Evolutionary conservation across 1,140 invertebrate genomes (phyloP).

Genomic region (Phortica variegata): DNA sequence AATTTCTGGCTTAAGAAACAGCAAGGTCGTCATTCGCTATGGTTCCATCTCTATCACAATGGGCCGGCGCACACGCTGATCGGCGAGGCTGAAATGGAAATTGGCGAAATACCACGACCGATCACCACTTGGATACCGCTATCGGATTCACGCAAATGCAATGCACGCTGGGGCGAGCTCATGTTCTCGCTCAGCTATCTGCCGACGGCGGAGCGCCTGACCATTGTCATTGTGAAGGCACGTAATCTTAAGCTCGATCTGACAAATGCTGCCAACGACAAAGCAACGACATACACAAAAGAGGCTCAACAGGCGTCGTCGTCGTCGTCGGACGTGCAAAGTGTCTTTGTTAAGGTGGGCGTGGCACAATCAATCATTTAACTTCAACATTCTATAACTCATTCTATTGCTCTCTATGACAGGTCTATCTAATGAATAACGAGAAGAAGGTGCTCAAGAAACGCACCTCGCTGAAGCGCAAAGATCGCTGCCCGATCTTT

Average conservation of each 20-base stretch:
- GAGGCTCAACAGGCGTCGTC: slow-evolving; percentile 68
- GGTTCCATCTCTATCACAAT: slow-evolving; percentile 56
- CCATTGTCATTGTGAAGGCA: slow-evolving; percentile 78
- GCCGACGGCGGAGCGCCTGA: slow-evolving; percentile 75
- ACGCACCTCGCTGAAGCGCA: slow-evolving; percentile 70
- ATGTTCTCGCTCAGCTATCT: slow-evolving; percentile 83
- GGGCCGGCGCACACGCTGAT: slow-evolving; percentile 51
- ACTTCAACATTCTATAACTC: not conserved
- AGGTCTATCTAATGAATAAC: slow-evolving; percentile 76
- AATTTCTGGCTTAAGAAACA: slow-evolving; percentile 66
- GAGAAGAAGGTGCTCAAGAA: slow-evolving; percentile 78
- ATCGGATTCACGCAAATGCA: slow-evolving; percentile 60
- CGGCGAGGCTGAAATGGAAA: slow-evolving; percentile 59
- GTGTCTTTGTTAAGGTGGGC: slow-evolving; percentile 47
- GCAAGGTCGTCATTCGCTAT: slow-evolving; percentile 47
- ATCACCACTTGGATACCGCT: slow-evolving; percentile 62
- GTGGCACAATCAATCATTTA: not conserved
- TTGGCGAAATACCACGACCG: slow-evolving; percentile 57
- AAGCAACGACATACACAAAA: slow-evolving; percentile 66
- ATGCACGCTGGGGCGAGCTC: slow-evolving; percentile 70
- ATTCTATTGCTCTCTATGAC: not conserved
- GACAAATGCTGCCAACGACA: slow-evolving; percentile 33
- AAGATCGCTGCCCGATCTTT: slow-evolving; percentile 72
- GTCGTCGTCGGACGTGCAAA: slow-evolving; percentile 26
- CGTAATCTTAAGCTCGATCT: slow-evolving; percentile 67